Evolutionary conservation across 1,140 invertebrate species (phyloP).

Genomic region (Macrobrachium nipponense): DNA sequence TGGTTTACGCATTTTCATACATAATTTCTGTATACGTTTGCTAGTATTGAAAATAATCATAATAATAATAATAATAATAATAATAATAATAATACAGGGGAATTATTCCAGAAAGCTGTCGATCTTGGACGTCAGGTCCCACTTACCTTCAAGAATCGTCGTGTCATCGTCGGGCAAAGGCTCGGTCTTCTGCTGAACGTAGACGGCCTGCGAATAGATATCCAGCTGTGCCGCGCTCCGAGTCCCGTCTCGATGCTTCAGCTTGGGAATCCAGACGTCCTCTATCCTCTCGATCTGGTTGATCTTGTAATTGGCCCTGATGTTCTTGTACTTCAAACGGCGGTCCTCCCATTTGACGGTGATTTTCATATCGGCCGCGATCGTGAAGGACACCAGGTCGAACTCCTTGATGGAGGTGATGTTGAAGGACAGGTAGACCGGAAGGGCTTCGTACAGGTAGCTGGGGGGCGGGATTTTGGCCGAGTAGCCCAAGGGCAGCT

Average conservation of each 20-base stretch:
- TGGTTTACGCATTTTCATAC: too few relatives aligned
- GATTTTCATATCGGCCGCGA: conserved; percentile 21
- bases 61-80: too few relatives aligned
- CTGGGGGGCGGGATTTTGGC: conserved; percentile 24
- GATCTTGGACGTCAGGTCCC: neutral
- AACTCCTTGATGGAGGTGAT: conserved; percentile 36
- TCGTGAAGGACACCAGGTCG: conserved; percentile 29
- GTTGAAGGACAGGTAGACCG: conserved; percentile 26
- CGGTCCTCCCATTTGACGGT: conserved; percentile 27
- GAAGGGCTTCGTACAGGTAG: neutral
- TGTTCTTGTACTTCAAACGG: conserved; percentile 26
- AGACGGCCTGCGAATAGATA: conserved; percentile 18
- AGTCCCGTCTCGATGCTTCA: conserved; percentile 29
- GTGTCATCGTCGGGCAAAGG: conserved; percentile 42
- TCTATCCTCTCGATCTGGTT: conserved; percentile 22
- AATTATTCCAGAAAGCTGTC: too few relatives aligned
- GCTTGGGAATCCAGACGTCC: conserved; percentile 21
- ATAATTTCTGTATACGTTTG: too few relatives aligned
- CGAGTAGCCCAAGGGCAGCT: conserved; percentile 22
- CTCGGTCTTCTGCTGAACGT: neutral
- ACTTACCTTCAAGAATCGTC: conserved; percentile 34
- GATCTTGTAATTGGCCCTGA: conserved; percentile 5
- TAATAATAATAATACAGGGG: too few relatives aligned
- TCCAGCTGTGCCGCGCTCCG: conserved; percentile 10
- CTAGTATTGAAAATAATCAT: too few relatives aligned